Conservation (phyloP, 2,888 invertebrate species). For the Xestoiulus laeticollis region DNA sequence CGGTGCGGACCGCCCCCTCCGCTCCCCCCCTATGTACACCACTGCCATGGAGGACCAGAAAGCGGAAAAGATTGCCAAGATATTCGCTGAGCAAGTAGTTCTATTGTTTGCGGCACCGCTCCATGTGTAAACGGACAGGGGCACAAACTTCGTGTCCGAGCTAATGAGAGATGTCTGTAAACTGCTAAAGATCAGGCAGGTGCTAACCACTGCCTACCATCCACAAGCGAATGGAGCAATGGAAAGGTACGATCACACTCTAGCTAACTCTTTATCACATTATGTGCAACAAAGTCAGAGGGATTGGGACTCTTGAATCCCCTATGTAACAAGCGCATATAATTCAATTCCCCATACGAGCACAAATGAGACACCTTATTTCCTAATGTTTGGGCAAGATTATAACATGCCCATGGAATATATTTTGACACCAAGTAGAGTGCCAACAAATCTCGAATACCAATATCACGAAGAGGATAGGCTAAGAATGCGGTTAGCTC, state of each 20-base stretch:
- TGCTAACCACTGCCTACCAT: background rate
- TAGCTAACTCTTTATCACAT: constrained; percentile 57
- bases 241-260: constrained; percentile 59
- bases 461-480: background rate
- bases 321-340: constrained; percentile 58
- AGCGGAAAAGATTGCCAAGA: constrained; percentile 60
- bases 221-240: constrained; percentile 49
- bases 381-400: background rate
- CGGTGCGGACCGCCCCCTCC: no score
- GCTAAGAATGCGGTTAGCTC: background rate
- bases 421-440: background rate
- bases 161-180: background rate
- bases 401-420: background rate
- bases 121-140: background rate
- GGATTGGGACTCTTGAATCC: constrained; percentile 60
- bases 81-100: constrained; percentile 57
- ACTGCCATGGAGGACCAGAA: constrained; percentile 61
- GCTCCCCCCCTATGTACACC: no score
- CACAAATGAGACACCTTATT: background rate
- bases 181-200: background rate
- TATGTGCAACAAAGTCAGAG: constrained; percentile 58
- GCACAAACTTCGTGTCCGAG: background rate
- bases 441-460: background rate
- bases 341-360: constrained; percentile 56
- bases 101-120: constrained; percentile 57